phyloP scores from a whole-genome alignment of 2,888 invertebrate species.

The Dilophus febrilis region DNA sequence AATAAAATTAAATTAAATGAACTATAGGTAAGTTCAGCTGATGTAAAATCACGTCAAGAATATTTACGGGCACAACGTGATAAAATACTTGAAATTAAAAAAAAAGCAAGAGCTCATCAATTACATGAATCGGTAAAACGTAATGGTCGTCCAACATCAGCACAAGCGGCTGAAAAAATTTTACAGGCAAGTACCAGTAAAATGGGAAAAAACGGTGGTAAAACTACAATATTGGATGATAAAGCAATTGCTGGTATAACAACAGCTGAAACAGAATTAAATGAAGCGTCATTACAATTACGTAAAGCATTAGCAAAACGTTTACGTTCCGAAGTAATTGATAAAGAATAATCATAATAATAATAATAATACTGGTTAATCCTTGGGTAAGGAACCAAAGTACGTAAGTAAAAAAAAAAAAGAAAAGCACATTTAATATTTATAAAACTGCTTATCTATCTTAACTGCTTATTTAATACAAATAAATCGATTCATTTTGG shows the following conservation, averaged over 20 bases:
- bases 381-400: too few species aligned
- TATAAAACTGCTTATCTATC: too few species aligned
- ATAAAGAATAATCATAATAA: conserved; percentile 27
- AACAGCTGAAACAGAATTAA: conserved; percentile 17
- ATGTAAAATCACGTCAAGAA: conserved; percentile 61
- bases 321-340: conserved; percentile 72
- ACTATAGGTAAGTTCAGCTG: conserved; percentile 35
- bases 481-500: too few species aligned
- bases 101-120: conserved; percentile 67
- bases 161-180: conserved; percentile 43
- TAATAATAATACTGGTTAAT: too few species aligned
- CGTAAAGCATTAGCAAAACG: conserved; percentile 69
- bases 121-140: conserved; percentile 43
- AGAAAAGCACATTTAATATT: too few species aligned
- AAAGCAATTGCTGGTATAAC: conserved; percentile 14
- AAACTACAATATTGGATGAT: too few species aligned
- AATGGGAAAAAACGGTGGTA: too few species aligned
- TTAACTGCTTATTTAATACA: too few species aligned
- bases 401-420: too few species aligned
- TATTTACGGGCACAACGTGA: conserved; percentile 81
- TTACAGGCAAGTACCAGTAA: not conserved
- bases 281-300: conserved; percentile 51
- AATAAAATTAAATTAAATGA: too few species aligned
- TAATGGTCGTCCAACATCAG: conserved; percentile 49
- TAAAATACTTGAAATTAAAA: conserved; percentile 76